Evolutionary conservation across 35 echinoderm and acorn worm genomes (phyloP).

Genomic region (Lytechinus pictus): DNA sequence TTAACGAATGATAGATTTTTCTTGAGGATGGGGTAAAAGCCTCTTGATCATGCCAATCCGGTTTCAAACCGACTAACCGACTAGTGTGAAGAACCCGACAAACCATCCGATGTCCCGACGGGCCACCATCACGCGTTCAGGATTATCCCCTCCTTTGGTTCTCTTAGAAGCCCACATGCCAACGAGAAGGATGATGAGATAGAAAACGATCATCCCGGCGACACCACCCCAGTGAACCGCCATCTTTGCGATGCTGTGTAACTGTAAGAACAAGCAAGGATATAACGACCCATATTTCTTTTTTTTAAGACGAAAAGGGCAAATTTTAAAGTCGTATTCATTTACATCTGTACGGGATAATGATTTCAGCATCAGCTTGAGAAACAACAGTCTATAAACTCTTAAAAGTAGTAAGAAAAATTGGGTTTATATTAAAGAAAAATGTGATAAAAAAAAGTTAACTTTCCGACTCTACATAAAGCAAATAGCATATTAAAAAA

Average conservation of each 20-base stretch:
- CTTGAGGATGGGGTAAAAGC: no score
- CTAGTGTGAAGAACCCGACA: constrained; percentile 64
- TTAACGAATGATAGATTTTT: no score
- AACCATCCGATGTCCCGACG: constrained; percentile 39
- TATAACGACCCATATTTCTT: not conserved
- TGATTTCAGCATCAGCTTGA: no score
- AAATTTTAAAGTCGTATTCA: not conserved
- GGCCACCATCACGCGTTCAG: constrained; percentile 55
- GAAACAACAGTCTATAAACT: no score
- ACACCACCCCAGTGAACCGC: constrained; percentile 68
- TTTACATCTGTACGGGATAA: no score
- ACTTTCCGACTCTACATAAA: no score
- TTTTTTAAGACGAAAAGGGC: not conserved
- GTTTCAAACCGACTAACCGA: constrained; percentile 17
- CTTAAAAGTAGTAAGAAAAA: no score
- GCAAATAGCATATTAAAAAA: no score
- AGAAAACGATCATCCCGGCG: constrained; percentile 62
- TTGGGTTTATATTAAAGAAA: no score
- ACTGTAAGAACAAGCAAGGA: not conserved
- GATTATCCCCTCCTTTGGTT: constrained; percentile 8
- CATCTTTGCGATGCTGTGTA: constrained; percentile 42
- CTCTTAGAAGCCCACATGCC: constrained; percentile 57
- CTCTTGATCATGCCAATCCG: no score
- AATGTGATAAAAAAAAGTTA: no score
- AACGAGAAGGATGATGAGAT: constrained; percentile 53